Base-by-base conservation (phyloP, 2,797 vertebrate genomes). In the Spondyliosoma cantharus region DNA sequence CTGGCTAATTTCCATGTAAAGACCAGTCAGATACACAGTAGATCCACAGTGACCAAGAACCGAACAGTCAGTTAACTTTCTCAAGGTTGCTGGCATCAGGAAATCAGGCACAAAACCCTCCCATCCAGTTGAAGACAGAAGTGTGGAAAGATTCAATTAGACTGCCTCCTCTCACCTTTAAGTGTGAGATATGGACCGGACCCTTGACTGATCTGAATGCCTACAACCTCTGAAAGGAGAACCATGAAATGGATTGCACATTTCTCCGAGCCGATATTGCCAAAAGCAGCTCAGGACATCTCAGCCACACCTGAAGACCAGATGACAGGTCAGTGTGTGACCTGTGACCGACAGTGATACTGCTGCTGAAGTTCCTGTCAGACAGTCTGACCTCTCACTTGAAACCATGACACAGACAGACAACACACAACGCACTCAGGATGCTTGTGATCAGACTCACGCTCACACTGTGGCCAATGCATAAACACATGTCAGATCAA, bases 31-130 rank as follows among this genome's bases (percentile, higher is more conserved):
- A 1, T 37, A 37, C 37, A 37, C 37, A 37, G 37, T 37, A 37
- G 69, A 87, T 86, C 0, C 66, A 82, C 7, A 61, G 52, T 0
- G 72, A 85, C 27, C 74, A 81, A 5, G 80, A 71, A 0, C 37
- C 80, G 4, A 77, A 43, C 20, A 85, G 82, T 9, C 54, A 71
- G 0, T 32, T 52, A 15, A 16, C 37, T 37, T 37, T 37, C 37
- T 37, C 7, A 15, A 15, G 45, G 59, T 86, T 0, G 27, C 67
- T 1, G 71, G 72, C 22, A 13, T 81, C 14, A 64, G 19, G 3
- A 78, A 73, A 22, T 77, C 59, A 3, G 37, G 20, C 17, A 59
- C 17, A 69, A 61, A 22, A 49, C 7, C 24, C 5, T 5, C 53
- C 32, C 20, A 46, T 14, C 24, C 20, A 1, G 24, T 19, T 25